phyloP scores from a whole-genome alignment of 2,888 invertebrate genomes.

The Idaea aversata region DNA sequence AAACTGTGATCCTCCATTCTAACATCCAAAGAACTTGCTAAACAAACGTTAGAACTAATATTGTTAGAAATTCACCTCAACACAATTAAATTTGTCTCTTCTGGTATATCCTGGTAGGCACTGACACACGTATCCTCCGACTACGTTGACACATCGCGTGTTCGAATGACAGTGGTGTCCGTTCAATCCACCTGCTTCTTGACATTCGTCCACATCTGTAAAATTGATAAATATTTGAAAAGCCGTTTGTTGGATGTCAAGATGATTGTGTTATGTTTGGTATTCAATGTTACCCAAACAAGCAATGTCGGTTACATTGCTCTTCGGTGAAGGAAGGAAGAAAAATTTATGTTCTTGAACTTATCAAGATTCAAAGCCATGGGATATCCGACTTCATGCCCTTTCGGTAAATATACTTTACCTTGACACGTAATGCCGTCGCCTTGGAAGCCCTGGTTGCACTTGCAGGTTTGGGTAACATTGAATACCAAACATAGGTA shows the following conservation, averaged over 20 bases:
- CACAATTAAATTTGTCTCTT: slow-evolving; percentile 89
- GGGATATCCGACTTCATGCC: neutral
- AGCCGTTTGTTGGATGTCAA: neutral
- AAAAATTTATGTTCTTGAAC: neutral
- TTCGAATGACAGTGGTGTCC: slow-evolving; percentile 93
- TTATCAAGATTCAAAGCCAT: slow-evolving; percentile 3
- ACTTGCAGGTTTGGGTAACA: too few species aligned
- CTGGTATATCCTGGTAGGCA: slow-evolving; percentile 89
- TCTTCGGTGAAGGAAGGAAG: neutral
- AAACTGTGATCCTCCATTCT: too few species aligned
- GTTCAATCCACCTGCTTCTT: slow-evolving; percentile 86
- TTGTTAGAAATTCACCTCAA: slow-evolving; percentile 70
- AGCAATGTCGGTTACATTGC: neutral
- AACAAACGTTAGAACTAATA: too few species aligned
- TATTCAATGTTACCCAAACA: too few species aligned
- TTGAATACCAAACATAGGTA: too few species aligned
- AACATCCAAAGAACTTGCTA: too few species aligned
- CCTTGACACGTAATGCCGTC: slow-evolving; percentile 90
- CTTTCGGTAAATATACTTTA: slow-evolving; percentile 37
- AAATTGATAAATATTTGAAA: slow-evolving; percentile 13
- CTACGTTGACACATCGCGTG: slow-evolving; percentile 90
- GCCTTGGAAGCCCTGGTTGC: slow-evolving; percentile 93
- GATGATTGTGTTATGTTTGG: too few species aligned
- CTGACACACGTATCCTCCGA: slow-evolving; percentile 91
- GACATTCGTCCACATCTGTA: slow-evolving; percentile 93